phyloP scores from a whole-genome alignment of 2,888 invertebrate species.

The Disparrhopalites patrizii region DNA sequence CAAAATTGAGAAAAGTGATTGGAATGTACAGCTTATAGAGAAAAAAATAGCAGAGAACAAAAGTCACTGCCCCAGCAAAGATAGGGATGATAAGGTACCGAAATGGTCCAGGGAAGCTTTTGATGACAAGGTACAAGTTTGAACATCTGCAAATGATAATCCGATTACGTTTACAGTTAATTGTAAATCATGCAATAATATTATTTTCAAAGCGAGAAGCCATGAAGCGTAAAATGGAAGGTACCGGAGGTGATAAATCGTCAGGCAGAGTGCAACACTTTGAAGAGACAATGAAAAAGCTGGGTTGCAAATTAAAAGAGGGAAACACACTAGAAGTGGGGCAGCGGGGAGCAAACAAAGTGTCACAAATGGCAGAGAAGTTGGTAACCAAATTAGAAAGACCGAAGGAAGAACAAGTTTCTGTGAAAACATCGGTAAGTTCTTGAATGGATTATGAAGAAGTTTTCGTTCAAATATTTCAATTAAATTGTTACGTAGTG shows the following conservation, averaged over 20 bases:
- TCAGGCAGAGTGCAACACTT: slow-evolving; percentile 66
- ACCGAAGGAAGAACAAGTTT: slow-evolving; percentile 54
- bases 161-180: slow-evolving; percentile 38
- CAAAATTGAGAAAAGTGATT: slow-evolving; percentile 81
- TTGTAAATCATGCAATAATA: slow-evolving; percentile 30
- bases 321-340: slow-evolving; percentile 66
- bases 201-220: slow-evolving; percentile 58
- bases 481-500: background rate
- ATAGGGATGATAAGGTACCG: slow-evolving; percentile 70
- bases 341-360: slow-evolving; percentile 66
- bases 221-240: slow-evolving; percentile 60
- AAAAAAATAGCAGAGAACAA: slow-evolving; percentile 78
- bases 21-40: slow-evolving; percentile 87
- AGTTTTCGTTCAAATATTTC: background rate
- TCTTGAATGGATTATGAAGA: background rate
- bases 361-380: slow-evolving; percentile 82
- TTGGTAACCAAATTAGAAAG: slow-evolving; percentile 43
- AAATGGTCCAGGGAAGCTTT: slow-evolving; percentile 84
- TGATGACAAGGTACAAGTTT: slow-evolving; percentile 52
- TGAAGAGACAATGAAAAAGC: slow-evolving; percentile 66
- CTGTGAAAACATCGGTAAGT: slow-evolving; percentile 52
- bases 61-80: slow-evolving; percentile 50
- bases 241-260: slow-evolving; percentile 59
- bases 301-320: slow-evolving; percentile 72
- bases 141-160: background rate